A percentile compares a stretch with the other conserved stretches of the same genome.
These are phyloP conservation scores for Enteromius trimaculatus DNA, from an alignment of 2,797 vertebrate genomes.

Conservation along the genomic window DNA sequence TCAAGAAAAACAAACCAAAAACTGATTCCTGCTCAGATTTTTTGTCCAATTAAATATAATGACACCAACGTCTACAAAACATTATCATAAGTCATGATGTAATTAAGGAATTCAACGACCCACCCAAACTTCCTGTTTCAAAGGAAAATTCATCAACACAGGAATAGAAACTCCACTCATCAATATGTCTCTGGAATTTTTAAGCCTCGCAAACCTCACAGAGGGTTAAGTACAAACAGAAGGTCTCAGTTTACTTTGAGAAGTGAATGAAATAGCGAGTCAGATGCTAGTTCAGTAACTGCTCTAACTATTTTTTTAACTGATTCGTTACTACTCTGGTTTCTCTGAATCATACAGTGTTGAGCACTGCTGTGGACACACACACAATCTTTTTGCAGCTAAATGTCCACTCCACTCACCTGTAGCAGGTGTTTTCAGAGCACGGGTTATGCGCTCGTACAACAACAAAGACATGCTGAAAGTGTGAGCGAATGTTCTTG, in stretches of 20 bases:
- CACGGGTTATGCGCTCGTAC: constrained; percentile 89
- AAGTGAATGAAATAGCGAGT: neutral
- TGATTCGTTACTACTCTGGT: neutral
- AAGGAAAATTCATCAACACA: neutral
- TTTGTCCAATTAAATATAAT: neutral
- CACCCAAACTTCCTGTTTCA: neutral
- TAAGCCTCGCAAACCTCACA: neutral
- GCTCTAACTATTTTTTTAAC: neutral
- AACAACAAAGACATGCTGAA: constrained; percentile 96
- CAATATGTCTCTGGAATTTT: neutral
- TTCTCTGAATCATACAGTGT: neutral
- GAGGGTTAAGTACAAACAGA: neutral
- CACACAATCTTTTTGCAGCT: neutral
- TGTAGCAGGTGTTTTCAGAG: constrained; percentile 92
- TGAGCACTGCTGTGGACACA: neutral
- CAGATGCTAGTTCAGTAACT: neutral
- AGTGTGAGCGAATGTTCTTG: constrained; percentile 98
- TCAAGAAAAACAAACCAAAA: neutral
- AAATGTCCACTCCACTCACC: constrained; percentile 72
- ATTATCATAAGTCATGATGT: neutral
- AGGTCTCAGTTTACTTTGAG: neutral
- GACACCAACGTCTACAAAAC: neutral
- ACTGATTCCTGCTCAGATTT: neutral
- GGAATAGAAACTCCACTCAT: neutral
- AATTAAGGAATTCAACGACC: neutral